These are phyloP conservation scores for Harpegnathos saltator DNA, from an alignment of 1,140 invertebrate species.

Conservation along the genomic window DNA sequence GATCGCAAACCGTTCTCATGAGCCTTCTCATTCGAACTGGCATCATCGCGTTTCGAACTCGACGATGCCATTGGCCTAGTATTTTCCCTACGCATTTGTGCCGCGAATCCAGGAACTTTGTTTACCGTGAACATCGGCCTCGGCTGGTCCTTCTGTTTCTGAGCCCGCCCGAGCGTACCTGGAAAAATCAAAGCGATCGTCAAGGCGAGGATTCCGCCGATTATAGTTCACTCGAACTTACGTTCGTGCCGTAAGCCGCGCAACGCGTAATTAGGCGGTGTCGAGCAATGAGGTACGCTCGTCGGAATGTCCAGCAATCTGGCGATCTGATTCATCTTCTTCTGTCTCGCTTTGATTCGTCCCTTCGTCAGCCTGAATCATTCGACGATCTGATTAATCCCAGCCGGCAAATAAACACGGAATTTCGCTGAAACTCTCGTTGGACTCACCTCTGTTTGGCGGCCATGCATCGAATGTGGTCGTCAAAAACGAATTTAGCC, in stretches of 20 bases:
- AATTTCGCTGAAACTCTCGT: not conserved
- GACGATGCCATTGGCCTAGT: constrained; percentile 77
- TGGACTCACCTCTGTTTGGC: constrained; percentile 93
- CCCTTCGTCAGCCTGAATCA: constrained; percentile 91
- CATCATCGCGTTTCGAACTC: constrained; percentile 76
- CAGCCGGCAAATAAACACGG: constrained; percentile 15
- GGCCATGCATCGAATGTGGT: constrained; percentile 99
- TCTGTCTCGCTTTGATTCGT: constrained; percentile 96
- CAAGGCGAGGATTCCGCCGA: not conserved
- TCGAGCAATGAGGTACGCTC: constrained; percentile 87
- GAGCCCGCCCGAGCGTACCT: constrained; percentile 84
- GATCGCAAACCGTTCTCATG: constrained; percentile 85
- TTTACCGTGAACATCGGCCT: constrained; percentile 88
- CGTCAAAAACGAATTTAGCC: constrained; percentile 98
- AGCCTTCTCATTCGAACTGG: constrained; percentile 76
- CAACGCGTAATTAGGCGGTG: constrained; percentile 85
- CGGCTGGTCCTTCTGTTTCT: constrained; percentile 85
- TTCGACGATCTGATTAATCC: constrained; percentile 3
- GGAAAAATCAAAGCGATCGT: not conserved
- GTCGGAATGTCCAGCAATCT: constrained; percentile 94
- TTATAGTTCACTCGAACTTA: constrained; percentile 67
- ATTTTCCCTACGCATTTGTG: constrained; percentile 87
- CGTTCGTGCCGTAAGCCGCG: constrained; percentile 81
- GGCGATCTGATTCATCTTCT: constrained; percentile 98
- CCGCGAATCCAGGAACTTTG: constrained; percentile 90